These are phyloP conservation scores for Phaonia tiefii DNA, from an alignment of 2,888 invertebrate genomes.

Conservation along the genomic window DNA sequence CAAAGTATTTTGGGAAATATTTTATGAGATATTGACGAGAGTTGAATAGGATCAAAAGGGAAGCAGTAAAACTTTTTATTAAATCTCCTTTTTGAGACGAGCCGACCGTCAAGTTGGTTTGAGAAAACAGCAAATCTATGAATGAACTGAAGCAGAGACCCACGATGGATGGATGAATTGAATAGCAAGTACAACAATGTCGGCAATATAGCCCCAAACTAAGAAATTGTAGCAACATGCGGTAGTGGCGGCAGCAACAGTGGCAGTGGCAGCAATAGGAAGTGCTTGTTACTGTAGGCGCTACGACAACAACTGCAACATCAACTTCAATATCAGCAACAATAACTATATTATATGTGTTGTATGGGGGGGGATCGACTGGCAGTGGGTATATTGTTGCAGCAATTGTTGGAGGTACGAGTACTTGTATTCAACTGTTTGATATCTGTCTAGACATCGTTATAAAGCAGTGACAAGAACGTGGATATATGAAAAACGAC, in stretches of 20 bases:
- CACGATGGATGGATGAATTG: neutral
- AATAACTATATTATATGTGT: constrained; percentile 7
- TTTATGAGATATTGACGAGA: neutral
- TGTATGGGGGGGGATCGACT: neutral
- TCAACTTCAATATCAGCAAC: constrained; percentile 37
- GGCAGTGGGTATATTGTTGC: constrained; percentile 21
- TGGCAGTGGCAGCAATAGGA: constrained; percentile 52
- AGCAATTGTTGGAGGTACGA: constrained; percentile 54
- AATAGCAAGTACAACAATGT: neutral
- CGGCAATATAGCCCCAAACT: constrained; percentile 21
- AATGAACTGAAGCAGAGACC: neutral
- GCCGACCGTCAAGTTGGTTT: neutral
- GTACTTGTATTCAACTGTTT: constrained; percentile 61
- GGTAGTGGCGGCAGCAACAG: constrained; percentile 30
- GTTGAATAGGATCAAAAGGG: neutral
- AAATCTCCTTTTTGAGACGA: neutral
- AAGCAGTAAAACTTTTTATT: constrained; percentile 6
- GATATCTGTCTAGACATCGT: constrained; percentile 66
- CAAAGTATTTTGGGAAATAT: constrained; percentile 9
- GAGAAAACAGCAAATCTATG: neutral
- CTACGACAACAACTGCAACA: constrained; percentile 28
- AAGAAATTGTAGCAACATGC: constrained; percentile 51
- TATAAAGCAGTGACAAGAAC: constrained; percentile 53
- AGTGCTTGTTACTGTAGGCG: constrained; percentile 62
- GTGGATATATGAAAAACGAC: constrained; percentile 53